Evolutionary conservation across 2,888 invertebrate genomes (phyloP).

Genomic region (Macrosoma leucophasiata): DNA sequence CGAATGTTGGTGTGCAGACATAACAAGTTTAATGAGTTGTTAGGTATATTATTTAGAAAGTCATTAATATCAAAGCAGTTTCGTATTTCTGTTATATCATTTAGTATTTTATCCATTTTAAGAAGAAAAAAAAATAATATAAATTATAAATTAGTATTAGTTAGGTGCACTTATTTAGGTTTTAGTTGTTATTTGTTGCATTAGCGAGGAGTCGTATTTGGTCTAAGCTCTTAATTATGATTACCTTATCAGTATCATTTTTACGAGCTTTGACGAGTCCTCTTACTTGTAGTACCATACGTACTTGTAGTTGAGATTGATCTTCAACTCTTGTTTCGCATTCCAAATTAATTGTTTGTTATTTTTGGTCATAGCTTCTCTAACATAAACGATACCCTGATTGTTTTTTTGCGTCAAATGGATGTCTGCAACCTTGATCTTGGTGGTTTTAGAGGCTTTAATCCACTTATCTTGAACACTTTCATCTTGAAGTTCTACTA

Average conservation of each 20-base stretch:
- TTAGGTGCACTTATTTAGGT: too few relatives aligned
- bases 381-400: conserved; percentile 5
- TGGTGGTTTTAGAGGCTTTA: conserved; percentile 8
- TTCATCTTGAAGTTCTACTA: conserved; percentile 7
- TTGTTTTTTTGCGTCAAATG: conserved; percentile 2
- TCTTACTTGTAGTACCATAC: conserved; percentile 16
- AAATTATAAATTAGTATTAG: too few relatives aligned
- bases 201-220: conserved; percentile 3
- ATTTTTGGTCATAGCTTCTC: conserved; percentile 12
- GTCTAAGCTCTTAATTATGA: conserved; percentile 6
- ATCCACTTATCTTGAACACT: conserved; percentile 11
- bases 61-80: conserved; percentile 7
- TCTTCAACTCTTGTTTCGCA: conserved; percentile 11
- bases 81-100: conserved; percentile 3
- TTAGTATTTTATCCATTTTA: conserved; percentile 1
- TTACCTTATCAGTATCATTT: conserved; percentile 3
- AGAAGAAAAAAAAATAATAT: too few relatives aligned
- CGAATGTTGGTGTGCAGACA: conserved; percentile 11
- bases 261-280: conserved; percentile 11
- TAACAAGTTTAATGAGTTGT: conserved; percentile 2
- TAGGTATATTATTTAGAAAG: conserved; percentile 2
- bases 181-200: too few relatives aligned
- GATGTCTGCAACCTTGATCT: conserved; percentile 9
- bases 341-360: conserved; percentile 12
- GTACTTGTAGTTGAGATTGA: conserved; percentile 8